A percentile compares a stretch with the other conserved stretches of the same genome.
phyloP scores from a whole-genome alignment of 2,113 vertebrate species.

The Chlamydotis undulata region DNA sequence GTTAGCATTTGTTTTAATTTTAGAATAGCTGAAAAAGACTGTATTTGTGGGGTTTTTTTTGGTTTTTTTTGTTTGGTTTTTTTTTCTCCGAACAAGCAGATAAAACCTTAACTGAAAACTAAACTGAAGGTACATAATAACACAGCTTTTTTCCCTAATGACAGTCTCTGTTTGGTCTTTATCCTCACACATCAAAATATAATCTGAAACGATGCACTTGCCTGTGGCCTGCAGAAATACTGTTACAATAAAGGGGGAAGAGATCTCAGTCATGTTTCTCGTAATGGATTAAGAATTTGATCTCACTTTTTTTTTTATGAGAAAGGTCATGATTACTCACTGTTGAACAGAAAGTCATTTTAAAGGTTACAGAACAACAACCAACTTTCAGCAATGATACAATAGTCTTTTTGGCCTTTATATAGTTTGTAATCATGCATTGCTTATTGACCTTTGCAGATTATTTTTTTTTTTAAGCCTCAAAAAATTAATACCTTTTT shows the following conservation, averaged over 20 bases:
- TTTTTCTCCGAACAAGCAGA: neutral
- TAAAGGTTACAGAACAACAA: constrained; percentile 41
- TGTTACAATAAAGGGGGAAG: neutral
- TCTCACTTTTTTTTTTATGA: neutral
- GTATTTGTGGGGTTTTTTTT: neutral
- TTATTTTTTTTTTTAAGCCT: neutral
- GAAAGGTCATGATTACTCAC: constrained; percentile 32
- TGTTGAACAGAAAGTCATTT: constrained; percentile 22
- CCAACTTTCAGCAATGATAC: neutral
- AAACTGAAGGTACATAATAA: neutral
- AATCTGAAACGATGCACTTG: neutral
- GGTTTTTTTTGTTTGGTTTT: no score
- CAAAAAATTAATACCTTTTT: constrained; percentile 15
- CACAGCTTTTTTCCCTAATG: neutral
- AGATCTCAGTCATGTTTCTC: neutral
- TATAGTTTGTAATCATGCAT: neutral
- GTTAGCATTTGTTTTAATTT: neutral
- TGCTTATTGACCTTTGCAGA: constrained; percentile 10
- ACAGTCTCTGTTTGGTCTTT: neutral
- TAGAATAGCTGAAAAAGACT: neutral
- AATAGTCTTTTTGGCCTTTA: neutral
- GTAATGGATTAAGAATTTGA: constrained; percentile 15
- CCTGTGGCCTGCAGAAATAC: neutral
- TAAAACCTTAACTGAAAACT: neutral
- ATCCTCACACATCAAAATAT: neutral